Base-by-base conservation (phyloP, 1,140 invertebrate genomes). In the Zelostemma sp. region DNA sequence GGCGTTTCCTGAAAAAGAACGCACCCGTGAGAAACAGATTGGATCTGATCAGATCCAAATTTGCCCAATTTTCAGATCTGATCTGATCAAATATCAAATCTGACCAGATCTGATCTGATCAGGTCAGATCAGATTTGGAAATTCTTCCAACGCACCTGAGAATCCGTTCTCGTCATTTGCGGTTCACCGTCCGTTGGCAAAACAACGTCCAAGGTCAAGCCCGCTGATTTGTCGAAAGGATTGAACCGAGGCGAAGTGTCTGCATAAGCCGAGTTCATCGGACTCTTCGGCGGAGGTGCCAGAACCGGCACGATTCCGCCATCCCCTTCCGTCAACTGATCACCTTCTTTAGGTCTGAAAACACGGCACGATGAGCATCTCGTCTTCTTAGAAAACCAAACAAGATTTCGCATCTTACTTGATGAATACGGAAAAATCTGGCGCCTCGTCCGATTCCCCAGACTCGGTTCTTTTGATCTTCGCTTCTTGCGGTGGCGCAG, bases 371-470 rank as follows among this genome's bases (percentile, higher is more conserved):
- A 12, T 11, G 25, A n/a, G n/a, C n/a, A n/a, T n/a, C n/a, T n/a
- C n/a, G n/a, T n/a, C n/a, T n/a, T 25, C 9, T 35, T 51, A 14
- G 33, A 74, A 76, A 49, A 33, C 48, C 18, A 67, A 15, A 12
- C 76, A 11, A 43, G 41, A 16, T 40, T 40, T 40, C 11, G n/a
- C 35, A 12, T 73, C 79, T 84, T 82, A 92, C 92, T 90, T 93
- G 41, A 94, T 95, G 63, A 93, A 90, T 6, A 95, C 90, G 38
- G 90, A 91, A 75, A 95, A 93, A 31, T 92, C 93, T 49, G 91
- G 88, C 9, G 86, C 91, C 59, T 93, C 91, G 33, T 93, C 90
- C 6, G 93, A 95, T 60, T 95, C 94, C 18, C 86, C 88, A 0
- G 93, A 94, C 11, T 89, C 89, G 25, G 86, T 83, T 75, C 90